Evolutionary conservation across 2,888 invertebrate species (phyloP).

Genomic region (Torymus texanus): DNA sequence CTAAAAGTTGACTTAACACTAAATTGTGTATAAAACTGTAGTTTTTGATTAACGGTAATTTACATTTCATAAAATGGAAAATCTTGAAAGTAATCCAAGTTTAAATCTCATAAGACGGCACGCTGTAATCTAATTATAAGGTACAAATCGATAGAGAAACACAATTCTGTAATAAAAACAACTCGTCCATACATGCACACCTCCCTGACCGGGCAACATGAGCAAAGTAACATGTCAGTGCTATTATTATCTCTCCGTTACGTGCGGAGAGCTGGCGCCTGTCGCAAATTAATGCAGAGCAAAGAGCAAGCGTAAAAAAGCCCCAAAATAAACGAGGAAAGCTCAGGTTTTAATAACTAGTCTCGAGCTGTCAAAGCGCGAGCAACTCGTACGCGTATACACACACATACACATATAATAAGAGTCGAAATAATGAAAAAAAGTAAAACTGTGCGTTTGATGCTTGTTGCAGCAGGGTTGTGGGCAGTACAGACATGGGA

Average conservation of each 20-base stretch:
- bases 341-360: slow-evolving; percentile 43
- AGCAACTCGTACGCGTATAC: background rate
- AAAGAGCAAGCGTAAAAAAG: background rate
- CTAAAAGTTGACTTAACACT: no score
- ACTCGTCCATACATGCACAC: background rate
- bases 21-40: no score
- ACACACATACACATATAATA: background rate
- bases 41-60: no score
- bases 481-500: slow-evolving; percentile 96
- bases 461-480: slow-evolving; percentile 76
- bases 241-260: slow-evolving; percentile 39
- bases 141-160: background rate
- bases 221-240: slow-evolving; percentile 48
- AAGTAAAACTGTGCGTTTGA: background rate
- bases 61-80: no score
- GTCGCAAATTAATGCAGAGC: background rate
- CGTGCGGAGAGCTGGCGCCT: slow-evolving; percentile 23
- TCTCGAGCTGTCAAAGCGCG: background rate
- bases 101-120: no score
- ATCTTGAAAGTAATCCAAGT: no score
- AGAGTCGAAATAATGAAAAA: background rate
- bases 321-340: background rate
- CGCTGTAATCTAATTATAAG: background rate
- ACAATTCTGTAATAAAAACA: slow-evolving; percentile 38
- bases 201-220: slow-evolving; percentile 1